Evolutionary conservation across 1,140 invertebrate genomes (phyloP).

Genomic region (Drosophila athabasca): DNA sequence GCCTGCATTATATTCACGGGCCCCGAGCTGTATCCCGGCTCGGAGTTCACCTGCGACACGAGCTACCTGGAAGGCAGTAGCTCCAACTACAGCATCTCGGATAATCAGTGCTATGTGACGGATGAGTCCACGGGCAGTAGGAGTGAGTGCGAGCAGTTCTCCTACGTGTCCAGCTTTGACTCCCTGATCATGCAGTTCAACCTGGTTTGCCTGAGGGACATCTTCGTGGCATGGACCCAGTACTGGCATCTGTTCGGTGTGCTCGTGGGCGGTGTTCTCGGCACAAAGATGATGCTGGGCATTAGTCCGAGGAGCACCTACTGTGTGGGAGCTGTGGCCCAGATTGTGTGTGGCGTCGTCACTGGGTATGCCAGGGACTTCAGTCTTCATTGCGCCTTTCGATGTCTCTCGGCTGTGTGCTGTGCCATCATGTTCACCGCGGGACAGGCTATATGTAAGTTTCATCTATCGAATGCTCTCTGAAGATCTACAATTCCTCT

Average conservation of each 20-base stretch:
- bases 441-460: conserved; percentile 82
- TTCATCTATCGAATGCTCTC: not conserved
- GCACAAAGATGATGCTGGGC: conserved; percentile 81
- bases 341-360: conserved; percentile 79
- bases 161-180: conserved; percentile 68
- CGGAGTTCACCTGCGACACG: conserved; percentile 67
- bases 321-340: conserved; percentile 76
- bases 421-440: conserved; percentile 83
- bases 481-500: not conserved
- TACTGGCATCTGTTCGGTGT: conserved; percentile 84
- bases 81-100: conserved; percentile 46
- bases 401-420: conserved; percentile 80
- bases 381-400: conserved; percentile 80
- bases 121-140: conserved; percentile 34
- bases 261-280: conserved; percentile 80
- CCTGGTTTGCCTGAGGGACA: conserved; percentile 83
- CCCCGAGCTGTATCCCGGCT: conserved; percentile 70
- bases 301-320: conserved; percentile 82
- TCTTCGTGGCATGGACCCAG: conserved; percentile 83
- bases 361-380: conserved; percentile 81
- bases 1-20: conserved; percentile 83
- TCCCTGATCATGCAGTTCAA: conserved; percentile 83
- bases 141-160: conserved; percentile 67
- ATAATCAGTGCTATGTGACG: conserved; percentile 67
- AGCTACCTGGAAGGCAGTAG: conserved; percentile 33